Evolutionary conservation across 1,140 invertebrate genomes (phyloP), one percentile per base, ranked within the genome.

Genomic region (Drosophila orosa): DNA sequence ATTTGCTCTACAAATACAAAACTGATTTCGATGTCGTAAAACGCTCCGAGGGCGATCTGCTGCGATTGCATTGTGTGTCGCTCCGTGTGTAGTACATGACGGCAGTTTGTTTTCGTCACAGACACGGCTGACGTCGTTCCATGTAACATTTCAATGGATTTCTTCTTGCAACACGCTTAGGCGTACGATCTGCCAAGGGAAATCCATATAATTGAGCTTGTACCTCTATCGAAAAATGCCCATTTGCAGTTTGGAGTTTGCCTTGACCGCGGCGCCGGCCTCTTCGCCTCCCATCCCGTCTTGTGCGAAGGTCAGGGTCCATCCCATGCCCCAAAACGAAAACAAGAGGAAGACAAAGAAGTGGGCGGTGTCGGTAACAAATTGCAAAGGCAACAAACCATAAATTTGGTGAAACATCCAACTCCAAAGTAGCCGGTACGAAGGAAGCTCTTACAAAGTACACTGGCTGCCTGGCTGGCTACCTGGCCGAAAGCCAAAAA

Each of bases 1-100:
- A 69, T 63, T 74, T 66, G 47, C 58, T 75, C 39, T 42, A 60
- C 39, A 50, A 57, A 68, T 57, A 52, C 48, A 65, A 66, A 59
- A 66, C 39, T 48, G 19, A 59, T 65, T 78, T 72, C 25, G 55
- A 68, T 76, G 55, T 76, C 31, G 62, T 56, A 75, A 69, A 69
- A 42, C 35, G 52, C 45, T 61, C 48, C 24, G 40, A 59, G 73
- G 47, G 54, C 60, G 39, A 50, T 61, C 35, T 10, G 10, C 33
- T 19, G 29, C 72, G 27, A 60, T 44, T 59, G 73, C 35, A 68
- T 60, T 60, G 37, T 25, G 35, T 25, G 27, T 19, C 15, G 47
- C 35, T 25, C 31, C 31, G 33, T 39, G 35, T 27, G 42, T 57
- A 31, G 35, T 74, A 65, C 69, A 65, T 55, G 48, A 37, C 22